Evolutionary conservation across 2,797 vertebrate genomes (phyloP).

Genomic region (Psittacula derbiana): DNA sequence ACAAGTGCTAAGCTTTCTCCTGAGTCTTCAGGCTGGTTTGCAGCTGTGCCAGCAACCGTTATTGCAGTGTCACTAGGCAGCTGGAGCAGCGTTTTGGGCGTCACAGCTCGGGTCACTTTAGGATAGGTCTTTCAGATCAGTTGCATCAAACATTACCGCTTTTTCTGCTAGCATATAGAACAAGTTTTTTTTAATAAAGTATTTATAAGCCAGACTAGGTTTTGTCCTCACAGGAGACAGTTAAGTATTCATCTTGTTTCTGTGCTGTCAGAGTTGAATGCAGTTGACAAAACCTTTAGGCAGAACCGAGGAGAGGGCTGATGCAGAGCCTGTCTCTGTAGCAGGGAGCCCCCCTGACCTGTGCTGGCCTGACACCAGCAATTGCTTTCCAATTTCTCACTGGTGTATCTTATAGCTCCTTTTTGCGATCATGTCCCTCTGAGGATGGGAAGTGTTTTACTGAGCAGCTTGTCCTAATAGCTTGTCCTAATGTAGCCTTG

Average conservation of each 20-base stretch:
- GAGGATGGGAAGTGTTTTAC: background rate
- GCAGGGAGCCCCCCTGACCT: accelerated
- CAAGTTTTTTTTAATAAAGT: background rate
- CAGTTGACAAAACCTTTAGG: background rate
- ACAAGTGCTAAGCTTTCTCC: background rate
- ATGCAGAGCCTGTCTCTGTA: accelerated
- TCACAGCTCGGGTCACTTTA: background rate
- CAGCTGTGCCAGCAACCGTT: background rate
- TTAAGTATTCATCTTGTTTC: conserved; percentile 13
- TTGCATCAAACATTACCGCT: accelerated
- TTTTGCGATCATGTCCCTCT: background rate
- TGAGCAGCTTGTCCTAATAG: background rate
- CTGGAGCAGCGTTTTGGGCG: background rate
- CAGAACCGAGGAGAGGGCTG: background rate
- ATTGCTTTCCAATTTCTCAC: background rate
- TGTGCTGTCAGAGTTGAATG: background rate
- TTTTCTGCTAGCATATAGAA: background rate
- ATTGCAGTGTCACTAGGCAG: background rate
- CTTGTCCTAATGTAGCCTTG: background rate
- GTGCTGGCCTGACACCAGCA: background rate
- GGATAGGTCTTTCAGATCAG: background rate
- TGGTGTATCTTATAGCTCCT: background rate
- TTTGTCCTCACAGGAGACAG: background rate
- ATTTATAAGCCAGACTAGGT: background rate
- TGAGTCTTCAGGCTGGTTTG: background rate